Evolutionary conservation across 2,113 vertebrate genomes (phyloP), one percentile per base, ranked within the genome.

Genomic region (Barnardius zonarius): DNA sequence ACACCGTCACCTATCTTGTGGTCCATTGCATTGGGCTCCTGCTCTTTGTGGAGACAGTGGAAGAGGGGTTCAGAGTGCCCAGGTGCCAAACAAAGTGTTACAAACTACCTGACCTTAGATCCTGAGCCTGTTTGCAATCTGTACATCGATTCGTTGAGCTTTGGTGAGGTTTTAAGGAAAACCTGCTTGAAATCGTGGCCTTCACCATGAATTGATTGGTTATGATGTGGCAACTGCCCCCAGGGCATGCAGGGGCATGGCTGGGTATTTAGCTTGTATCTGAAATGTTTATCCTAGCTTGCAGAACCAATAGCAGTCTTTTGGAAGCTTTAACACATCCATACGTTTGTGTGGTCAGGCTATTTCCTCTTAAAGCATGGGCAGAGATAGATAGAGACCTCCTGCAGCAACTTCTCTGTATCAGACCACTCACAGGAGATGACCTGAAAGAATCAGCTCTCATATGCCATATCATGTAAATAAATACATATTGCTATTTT

Each of bases 401-500:
- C 46, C 74, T 74, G 22, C 35, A 91, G 30, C 33, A 83, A 25
- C 35, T 90, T 72, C 62, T 86, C 69, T 76, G 39, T 78, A 68
- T 55, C 73, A 88, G 46, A 41, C 43, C 81, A 88, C 49, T 66
- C 51, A 35, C 66, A 90, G 81, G n/a, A 93, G 59, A 79, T 75
- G 68, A 95, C 86, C 83, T 90, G 94, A 81, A 88, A 57, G 61
- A 95, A 70, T 43, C 49, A 84, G 62, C 80, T 90, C 83, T 83
- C 78, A 49, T 70, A 37, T 17, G 57, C 41, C 5, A 1, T 79
- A 74, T 79, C 88, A 90, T 79, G 66, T 44, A 79, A 95, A 78
- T 94, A 96, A 96, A 92, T 92, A 55, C 70, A 86, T 94, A 90
- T 84, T 90, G 75, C 55, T 37, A 17, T 83, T 48, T 88, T 95